Evolutionary conservation across 2,113 vertebrate species (phyloP).

Genomic region (Vulpes lagopus): DNA sequence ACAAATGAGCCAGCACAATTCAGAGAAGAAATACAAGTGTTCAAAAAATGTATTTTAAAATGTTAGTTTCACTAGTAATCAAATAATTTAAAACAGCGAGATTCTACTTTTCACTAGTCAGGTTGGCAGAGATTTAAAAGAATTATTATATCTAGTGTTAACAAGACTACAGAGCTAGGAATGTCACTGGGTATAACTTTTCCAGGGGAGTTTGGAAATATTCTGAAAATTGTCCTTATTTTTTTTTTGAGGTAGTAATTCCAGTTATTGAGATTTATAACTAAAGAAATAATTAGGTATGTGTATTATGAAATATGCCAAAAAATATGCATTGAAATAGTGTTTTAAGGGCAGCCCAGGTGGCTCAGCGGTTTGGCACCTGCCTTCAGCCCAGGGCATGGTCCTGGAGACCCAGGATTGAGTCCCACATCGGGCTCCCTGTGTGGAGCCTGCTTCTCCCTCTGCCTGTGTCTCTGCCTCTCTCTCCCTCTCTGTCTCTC

Average conservation of each 20-base stretch:
- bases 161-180: not conserved
- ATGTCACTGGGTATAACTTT: not conserved
- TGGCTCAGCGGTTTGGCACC: too few relatives aligned
- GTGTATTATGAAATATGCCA: not conserved
- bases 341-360: not conserved
- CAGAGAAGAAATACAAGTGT: not conserved
- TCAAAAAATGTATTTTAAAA: slow-evolving; percentile 2
- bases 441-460: too few relatives aligned
- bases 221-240: not conserved
- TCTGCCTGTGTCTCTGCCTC: too few relatives aligned
- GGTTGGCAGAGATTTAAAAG: slow-evolving; percentile 16
- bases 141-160: not conserved
- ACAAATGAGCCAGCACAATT: not conserved
- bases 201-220: not conserved
- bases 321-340: not conserved
- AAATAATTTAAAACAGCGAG: slow-evolving; percentile 30
- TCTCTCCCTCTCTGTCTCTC: too few relatives aligned
- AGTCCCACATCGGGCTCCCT: too few relatives aligned
- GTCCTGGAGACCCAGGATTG: too few relatives aligned
- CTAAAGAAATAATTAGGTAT: slow-evolving; percentile 36
- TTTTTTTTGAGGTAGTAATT: slow-evolving; percentile 3
- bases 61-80: slow-evolving; percentile 10
- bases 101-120: slow-evolving; percentile 31
- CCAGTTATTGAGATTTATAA: slow-evolving; percentile 33
- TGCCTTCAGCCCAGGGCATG: too few relatives aligned